Evolutionary conservation across 2,797 vertebrate species (phyloP), one percentile per base, ranked within the genome.

Genomic region (Discoglossus pictus): DNA sequence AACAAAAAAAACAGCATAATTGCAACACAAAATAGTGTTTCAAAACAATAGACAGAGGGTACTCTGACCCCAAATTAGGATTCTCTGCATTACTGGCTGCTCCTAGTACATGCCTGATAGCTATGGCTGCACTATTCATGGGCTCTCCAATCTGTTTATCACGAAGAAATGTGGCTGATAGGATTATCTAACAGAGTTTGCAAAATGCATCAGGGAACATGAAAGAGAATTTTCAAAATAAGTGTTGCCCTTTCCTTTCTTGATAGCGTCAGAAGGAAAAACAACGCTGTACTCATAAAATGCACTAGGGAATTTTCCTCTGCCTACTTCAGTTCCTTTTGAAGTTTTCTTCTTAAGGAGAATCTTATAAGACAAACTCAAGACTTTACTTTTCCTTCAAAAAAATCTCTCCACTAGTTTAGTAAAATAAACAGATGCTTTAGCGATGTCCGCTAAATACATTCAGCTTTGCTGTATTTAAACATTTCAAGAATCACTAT

Each of bases 291-390:
- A 8, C 13, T 59, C 27, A 24, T 68, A 62, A 69, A 75, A 55
- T 48, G 4, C 13, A 50, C 16, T 59, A 11, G n/a, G 4, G 18
- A 71, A 73, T 36, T 18, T 59, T 73, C 12, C 59, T 34, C 3
- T 72, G 38, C 8, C 72, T 78, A 52, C 40, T 65, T 34, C 0
- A 75, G 65, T 78, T 78, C 10, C 8, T 74, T 80, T 69, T 81
- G 71, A 83, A 80, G 47, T 70, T 9, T 1, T 16, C 25, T 78
- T 78, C 34, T 35, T 67, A 58, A 71, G 54, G 54, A 65, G 52
- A 70, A 70, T 70, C 60, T 70, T 70, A 64, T 50, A 58, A 71
- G 38, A 71, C 61, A 71, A 47, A 61, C 44, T 43, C 61, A 52
- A 64, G 44, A 36, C 61, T 64, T 71, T 48, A 59, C 54, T 71